phyloP scores from a whole-genome alignment of 2,113 vertebrate genomes.

The Ceyx cyanopectus region DNA sequence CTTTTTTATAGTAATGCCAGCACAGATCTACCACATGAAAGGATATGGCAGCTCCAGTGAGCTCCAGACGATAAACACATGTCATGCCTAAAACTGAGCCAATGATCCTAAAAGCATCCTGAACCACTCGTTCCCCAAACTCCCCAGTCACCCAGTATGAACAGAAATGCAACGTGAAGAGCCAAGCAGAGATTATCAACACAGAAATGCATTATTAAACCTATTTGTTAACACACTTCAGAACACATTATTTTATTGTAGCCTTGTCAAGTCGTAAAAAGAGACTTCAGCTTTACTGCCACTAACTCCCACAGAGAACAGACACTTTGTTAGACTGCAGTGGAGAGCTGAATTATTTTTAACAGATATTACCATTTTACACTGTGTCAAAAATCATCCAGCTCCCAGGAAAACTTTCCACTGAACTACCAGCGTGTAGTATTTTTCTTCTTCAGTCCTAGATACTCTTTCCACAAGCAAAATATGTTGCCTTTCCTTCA shows the following conservation, averaged over 20 bases:
- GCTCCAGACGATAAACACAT: background rate
- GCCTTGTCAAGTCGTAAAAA: background rate
- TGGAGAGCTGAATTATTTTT: accelerated
- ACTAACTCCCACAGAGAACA: background rate
- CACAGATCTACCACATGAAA: background rate
- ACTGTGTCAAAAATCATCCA: background rate
- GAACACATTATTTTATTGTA: background rate
- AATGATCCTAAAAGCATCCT: background rate
- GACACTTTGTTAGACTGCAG: background rate
- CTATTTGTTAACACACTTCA: background rate
- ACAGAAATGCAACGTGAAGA: background rate
- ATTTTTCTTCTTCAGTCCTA: background rate
- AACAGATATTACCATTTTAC: background rate
- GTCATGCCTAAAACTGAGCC: background rate
- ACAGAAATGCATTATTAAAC: background rate
- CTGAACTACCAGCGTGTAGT: background rate
- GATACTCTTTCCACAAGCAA: background rate
- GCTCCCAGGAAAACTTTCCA: background rate
- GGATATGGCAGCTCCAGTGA: background rate
- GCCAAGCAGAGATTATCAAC: background rate
- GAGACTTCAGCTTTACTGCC: background rate
- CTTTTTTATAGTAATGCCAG: background rate
- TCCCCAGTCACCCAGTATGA: background rate
- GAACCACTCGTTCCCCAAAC: background rate
- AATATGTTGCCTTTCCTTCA: background rate